These are phyloP conservation scores for Ornithorhynchus anatinus DNA, from an alignment of 2,113 vertebrate genomes.

Conservation along the genomic window DNA sequence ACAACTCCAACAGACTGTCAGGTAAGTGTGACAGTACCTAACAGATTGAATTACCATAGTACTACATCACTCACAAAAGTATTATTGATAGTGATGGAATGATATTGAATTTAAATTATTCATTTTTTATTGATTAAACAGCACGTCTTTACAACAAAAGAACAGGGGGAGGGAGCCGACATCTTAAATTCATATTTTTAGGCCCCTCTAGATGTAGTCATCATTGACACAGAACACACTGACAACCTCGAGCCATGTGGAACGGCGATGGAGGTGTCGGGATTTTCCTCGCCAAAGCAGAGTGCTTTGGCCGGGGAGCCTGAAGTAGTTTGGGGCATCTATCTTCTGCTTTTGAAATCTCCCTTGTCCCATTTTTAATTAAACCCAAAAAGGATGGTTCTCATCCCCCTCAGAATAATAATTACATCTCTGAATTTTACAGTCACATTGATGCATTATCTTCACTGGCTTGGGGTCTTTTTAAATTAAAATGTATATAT, in stretches of 20 bases:
- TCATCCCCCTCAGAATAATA: conserved; percentile 24
- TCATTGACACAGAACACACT: neutral
- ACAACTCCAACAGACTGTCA: conserved; percentile 76
- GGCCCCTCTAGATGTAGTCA: neutral
- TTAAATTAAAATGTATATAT: conserved; percentile 43
- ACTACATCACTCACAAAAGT: conserved; percentile 78
- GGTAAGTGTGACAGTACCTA: conserved; percentile 70
- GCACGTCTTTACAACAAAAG: conserved; percentile 65
- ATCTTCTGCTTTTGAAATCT: conserved; percentile 3
- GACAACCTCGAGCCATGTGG: neutral
- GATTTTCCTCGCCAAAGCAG: neutral
- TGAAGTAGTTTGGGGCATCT: conserved; percentile 20
- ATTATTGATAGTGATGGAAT: conserved; percentile 79
- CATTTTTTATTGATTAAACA: conserved; percentile 80
- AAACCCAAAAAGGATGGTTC: conserved; percentile 38
- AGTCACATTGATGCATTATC: conserved; percentile 22
- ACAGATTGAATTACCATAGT: conserved; percentile 79
- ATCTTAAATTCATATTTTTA: conserved; percentile 57
- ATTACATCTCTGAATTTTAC: conserved; percentile 33
- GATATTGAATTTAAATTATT: conserved; percentile 87
- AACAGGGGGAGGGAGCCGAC: conserved; percentile 62
- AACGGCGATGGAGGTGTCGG: neutral
- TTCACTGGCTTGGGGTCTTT: conserved; percentile 43
- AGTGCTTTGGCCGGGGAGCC: neutral
- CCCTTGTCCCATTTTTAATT: conserved; percentile 46